phyloP scores from a whole-genome alignment of 2,113 vertebrate species.

The Ellobius talpinus region DNA sequence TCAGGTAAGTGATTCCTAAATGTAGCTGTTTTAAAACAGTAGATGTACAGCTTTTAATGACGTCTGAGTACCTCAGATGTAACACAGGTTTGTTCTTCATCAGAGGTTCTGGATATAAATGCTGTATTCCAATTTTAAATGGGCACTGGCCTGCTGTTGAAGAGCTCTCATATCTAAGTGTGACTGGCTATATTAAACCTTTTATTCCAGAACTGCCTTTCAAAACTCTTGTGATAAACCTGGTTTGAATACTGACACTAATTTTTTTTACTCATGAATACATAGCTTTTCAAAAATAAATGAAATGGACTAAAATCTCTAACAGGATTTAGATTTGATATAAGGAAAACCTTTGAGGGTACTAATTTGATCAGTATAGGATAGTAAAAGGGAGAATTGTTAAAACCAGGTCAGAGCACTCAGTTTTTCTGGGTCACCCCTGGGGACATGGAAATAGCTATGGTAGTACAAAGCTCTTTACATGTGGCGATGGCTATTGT shows the following conservation, averaged over 20 bases:
- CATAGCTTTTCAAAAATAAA: conserved; percentile 41
- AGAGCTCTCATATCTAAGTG: not conserved
- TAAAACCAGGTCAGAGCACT: conserved; percentile 71
- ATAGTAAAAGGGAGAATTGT: conserved; percentile 57
- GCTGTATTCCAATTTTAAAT: conserved; percentile 30
- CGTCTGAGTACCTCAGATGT: not conserved
- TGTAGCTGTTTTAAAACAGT: not conserved
- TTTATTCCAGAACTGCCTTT: conserved; percentile 33
- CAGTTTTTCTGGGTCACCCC: conserved; percentile 61
- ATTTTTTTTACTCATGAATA: conserved; percentile 48
- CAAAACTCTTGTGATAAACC: conserved; percentile 9
- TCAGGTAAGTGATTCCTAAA: not conserved
- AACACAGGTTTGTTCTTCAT: not conserved
- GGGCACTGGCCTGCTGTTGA: conserved; percentile 27
- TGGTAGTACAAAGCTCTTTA: conserved; percentile 34
- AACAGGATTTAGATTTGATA: conserved; percentile 59
- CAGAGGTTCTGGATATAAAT: not conserved
- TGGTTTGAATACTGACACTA: conserved; percentile 9
- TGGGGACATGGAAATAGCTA: conserved; percentile 47
- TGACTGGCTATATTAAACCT: conserved; percentile 10
- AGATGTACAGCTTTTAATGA: not conserved
- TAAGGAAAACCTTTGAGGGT: conserved; percentile 61
- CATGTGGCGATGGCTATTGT: conserved; percentile 27
- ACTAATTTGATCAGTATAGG: conserved; percentile 63
- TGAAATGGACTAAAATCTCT: conserved; percentile 67